Conservation (phyloP, 2,113 vertebrate genomes). For the Mustelus asterias region DNA sequence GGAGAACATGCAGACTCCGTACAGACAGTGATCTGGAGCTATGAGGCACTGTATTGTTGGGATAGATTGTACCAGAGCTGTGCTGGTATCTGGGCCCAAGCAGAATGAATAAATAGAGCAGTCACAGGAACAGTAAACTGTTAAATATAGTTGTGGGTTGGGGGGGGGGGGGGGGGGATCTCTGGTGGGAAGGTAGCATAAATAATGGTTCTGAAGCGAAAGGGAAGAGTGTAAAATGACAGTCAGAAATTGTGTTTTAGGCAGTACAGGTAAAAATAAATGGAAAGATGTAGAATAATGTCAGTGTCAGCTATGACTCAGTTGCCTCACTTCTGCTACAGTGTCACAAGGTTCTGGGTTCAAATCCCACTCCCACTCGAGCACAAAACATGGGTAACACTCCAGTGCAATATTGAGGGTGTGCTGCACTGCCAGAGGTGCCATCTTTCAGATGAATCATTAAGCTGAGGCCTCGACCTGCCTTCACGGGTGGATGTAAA, state of each 20-base stretch:
- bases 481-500: too few relatives aligned
- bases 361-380: too few relatives aligned
- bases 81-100: background rate
- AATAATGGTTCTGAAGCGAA: background rate
- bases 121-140: background rate
- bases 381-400: too few relatives aligned
- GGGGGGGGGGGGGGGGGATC: background rate
- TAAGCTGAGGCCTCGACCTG: too few relatives aligned
- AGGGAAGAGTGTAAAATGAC: background rate
- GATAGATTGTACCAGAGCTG: background rate
- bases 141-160: background rate
- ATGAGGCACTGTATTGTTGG: too few relatives aligned
- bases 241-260: background rate
- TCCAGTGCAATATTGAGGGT: too few relatives aligned
- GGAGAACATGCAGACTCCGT: too few relatives aligned
- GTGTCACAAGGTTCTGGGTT: too few relatives aligned
- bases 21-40: too few relatives aligned
- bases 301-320: background rate
- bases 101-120: background rate
- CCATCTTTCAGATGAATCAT: too few relatives aligned
- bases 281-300: background rate
- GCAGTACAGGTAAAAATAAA: background rate
- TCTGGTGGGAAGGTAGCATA: background rate
- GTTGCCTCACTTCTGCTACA: too few relatives aligned
- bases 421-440: too few relatives aligned